Evolutionary conservation across 2,888 invertebrate genomes (phyloP), one percentile per base, ranked within the genome.

Genomic region (Pollenia amentaria): DNA sequence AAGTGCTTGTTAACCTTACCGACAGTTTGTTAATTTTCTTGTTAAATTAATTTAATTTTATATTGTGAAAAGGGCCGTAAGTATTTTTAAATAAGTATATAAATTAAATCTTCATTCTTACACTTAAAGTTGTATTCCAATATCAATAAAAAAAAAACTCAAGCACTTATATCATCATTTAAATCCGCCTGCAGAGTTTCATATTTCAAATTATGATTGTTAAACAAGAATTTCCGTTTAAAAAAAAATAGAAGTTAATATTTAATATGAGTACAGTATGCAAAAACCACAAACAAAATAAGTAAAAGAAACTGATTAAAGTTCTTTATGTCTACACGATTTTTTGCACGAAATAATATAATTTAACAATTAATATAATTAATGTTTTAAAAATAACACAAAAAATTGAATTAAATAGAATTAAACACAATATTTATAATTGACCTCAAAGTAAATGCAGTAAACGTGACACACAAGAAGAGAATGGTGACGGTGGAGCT

Each of bases 361-460:
- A 87, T 87, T 87, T 87, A 84, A 87, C 83, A 84, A 84, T 87
- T 87, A 84, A 87, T 87, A 84, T 84, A 87, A 84, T 85, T 87
- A 82, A 87, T 84, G 78, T 85, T 82, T 79, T 62, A 46, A 60
- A 75, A 81, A 69, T 73, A 64, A 44, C 62, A 57, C 51, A 40
- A 76, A 44, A 48, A 55, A 48, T 42, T 12, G 55, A 62, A 62
- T 42, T 18, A 53, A 77, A 67, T 64, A 42, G 65, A 77, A 83
- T 65, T 57, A 67, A 76, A 78, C 29, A 80, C 65, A 77, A 83
- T 77, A 69, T 84, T 81, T 67, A 64, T 70, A 81, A 86, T 78
- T 78, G 86, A 85, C 85, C 82, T 80, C 85, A 87, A 85, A 83
- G 83, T 76, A 87, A 82, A 87, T 85, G 82, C 75, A 76, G 78